Conservation (phyloP, 2,113 vertebrate genomes). For the Caranx melampygus region DNA sequence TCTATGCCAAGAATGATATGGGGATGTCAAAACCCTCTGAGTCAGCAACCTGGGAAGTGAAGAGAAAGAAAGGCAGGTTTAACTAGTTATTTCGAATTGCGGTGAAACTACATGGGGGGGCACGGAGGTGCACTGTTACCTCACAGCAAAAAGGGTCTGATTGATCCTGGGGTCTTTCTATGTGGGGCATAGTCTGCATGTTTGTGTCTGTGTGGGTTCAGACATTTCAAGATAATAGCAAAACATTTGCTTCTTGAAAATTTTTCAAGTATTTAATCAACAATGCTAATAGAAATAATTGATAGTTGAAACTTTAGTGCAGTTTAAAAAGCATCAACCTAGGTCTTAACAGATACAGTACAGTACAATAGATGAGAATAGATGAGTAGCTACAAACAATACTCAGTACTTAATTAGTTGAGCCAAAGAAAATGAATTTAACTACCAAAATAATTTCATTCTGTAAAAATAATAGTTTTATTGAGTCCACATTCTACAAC, state of each 20-base stretch:
- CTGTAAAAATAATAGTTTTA: too few relatives aligned
- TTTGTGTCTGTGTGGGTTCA: too few relatives aligned
- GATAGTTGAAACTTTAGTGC: too few relatives aligned
- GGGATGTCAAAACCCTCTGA: conserved; percentile 87
- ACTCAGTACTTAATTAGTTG: background rate
- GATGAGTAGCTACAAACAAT: background rate
- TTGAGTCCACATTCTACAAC: too few relatives aligned
- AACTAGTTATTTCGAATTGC: background rate
- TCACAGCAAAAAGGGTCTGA: too few relatives aligned
- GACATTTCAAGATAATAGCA: too few relatives aligned
- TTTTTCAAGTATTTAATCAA: too few relatives aligned
- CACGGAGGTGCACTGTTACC: too few relatives aligned
- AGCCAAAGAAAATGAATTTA: background rate
- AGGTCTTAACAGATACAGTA: background rate
- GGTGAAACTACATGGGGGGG: background rate
- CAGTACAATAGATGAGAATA: background rate
- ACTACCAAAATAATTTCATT: too few relatives aligned
- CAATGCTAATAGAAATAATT: too few relatives aligned
- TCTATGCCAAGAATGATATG: conserved; percentile 89
- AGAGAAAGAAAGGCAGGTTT: conserved; percentile 77
- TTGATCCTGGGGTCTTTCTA: too few relatives aligned
- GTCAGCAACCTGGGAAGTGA: conserved; percentile 85
- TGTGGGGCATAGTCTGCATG: too few relatives aligned
- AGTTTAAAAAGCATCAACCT: background rate
- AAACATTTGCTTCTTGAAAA: background rate